These are phyloP conservation scores for Tiliqua scincoides DNA, from an alignment of 2,113 vertebrate species.

Conservation along the genomic window DNA sequence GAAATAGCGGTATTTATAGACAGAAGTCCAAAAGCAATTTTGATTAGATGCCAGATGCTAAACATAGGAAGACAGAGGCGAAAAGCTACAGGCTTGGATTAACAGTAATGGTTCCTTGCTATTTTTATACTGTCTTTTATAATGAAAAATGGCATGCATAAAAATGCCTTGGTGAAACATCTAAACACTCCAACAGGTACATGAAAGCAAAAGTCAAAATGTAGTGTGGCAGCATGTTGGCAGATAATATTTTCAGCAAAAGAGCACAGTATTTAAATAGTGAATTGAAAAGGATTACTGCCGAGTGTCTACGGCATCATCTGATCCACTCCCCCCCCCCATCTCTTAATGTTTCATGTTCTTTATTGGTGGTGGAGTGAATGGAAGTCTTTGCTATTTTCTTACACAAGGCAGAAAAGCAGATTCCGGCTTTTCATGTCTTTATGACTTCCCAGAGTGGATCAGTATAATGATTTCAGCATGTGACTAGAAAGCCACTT, in stretches of 20 bases:
- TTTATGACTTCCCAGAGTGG: conserved; percentile 24
- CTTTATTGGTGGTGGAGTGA: conserved; percentile 35
- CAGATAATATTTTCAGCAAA: conserved; percentile 52
- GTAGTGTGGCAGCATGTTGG: conserved; percentile 22
- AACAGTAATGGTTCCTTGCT: conserved; percentile 27
- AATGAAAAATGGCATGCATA: neutral
- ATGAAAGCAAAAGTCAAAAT: conserved; percentile 12
- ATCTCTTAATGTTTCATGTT: conserved; percentile 23
- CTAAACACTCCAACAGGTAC: conserved; percentile 27
- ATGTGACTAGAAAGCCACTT: neutral
- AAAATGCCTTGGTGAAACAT: neutral
- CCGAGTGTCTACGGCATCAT: conserved; percentile 36
- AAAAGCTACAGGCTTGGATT: conserved; percentile 42
- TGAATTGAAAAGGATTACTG: conserved; percentile 47
- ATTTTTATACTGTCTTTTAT: neutral
- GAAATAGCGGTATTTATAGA: conserved; percentile 50
- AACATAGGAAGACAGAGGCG: conserved; percentile 57
- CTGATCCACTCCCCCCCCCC: conserved; percentile 33
- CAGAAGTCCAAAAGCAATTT: conserved; percentile 42
- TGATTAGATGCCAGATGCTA: conserved; percentile 59
- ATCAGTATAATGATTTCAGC: conserved; percentile 9
- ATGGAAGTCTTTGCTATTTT: conserved; percentile 43
- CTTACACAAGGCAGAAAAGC: conserved; percentile 19
- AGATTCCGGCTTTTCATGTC: conserved; percentile 13
- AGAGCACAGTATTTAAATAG: conserved; percentile 17